Conservation (phyloP, 2,797 vertebrate species). For the Anolis apletophallus region DNA sequence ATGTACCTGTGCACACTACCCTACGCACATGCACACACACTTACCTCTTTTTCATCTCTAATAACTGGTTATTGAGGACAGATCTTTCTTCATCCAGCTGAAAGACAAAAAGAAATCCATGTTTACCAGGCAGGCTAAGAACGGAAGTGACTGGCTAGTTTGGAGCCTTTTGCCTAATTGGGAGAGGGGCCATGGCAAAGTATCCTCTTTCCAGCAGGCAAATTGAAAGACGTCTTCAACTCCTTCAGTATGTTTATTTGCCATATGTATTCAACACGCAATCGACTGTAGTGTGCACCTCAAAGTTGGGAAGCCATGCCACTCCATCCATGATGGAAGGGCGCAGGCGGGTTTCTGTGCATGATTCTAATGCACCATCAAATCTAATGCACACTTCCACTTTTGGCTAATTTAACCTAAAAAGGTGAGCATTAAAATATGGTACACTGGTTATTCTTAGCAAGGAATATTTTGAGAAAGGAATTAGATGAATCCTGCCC, state of each 20-base stretch:
- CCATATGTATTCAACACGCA: too few species aligned
- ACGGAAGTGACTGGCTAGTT: not conserved
- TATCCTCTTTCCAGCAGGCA: not conserved
- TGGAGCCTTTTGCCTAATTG: fast-evolving
- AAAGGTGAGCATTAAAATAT: too few species aligned
- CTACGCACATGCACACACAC: slow-evolving; percentile 36
- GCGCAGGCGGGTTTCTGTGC: too few species aligned
- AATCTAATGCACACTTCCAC: too few species aligned
- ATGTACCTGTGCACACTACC: not conserved
- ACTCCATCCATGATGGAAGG: too few species aligned
- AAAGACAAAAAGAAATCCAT: slow-evolving; percentile 48
- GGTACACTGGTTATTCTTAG: fast-evolving
- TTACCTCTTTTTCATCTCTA: slow-evolving; percentile 95
- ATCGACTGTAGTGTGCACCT: too few species aligned
- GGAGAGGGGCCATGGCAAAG: not conserved
- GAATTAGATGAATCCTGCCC: too few species aligned
- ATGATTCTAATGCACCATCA: too few species aligned
- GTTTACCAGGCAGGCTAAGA: slow-evolving; percentile 9
- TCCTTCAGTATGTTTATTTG: not conserved
- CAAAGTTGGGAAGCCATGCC: too few species aligned
- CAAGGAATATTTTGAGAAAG: too few species aligned
- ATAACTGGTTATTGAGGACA: slow-evolving; percentile 89
- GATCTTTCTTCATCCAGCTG: slow-evolving; percentile 91
- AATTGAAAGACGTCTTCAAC: not conserved
- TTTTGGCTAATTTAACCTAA: too few species aligned